Conservation (phyloP, 2,113 vertebrate genomes). For the Aphyosemion australe region DNA sequence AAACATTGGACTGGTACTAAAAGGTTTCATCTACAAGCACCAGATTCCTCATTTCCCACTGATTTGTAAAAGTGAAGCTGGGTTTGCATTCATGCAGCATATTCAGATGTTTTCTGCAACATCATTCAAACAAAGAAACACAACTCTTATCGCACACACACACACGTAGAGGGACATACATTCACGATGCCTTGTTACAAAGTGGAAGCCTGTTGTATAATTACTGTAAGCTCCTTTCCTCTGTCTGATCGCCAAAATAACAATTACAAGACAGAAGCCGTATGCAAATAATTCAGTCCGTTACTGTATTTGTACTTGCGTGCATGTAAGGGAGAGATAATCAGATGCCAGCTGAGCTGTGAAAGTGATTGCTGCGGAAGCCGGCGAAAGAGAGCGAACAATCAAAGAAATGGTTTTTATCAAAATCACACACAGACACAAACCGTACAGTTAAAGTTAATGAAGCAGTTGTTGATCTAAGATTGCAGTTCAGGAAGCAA, state of each 20-base stretch:
- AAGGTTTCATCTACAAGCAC: not conserved
- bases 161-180: conserved; percentile 23
- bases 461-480: conserved; percentile 38
- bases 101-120: conserved; percentile 23
- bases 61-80: conserved; percentile 19
- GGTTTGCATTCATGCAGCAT: conserved; percentile 15
- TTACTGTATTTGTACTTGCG: conserved; percentile 49
- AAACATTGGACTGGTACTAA: not conserved
- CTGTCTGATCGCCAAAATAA: conserved; percentile 69
- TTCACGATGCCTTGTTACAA: conserved; percentile 36
- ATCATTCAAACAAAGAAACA: conserved; percentile 28
- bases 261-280: conserved; percentile 60
- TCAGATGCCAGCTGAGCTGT: conserved; percentile 71
- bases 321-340: conserved; percentile 60
- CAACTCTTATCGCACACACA: conserved; percentile 10
- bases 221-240: conserved; percentile 51
- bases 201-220: conserved; percentile 59
- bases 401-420: conserved; percentile 57
- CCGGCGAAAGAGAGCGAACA: conserved; percentile 51
- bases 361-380: conserved; percentile 69
- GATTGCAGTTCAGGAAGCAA: conserved; percentile 46
- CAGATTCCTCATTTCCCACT: not conserved
- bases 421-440: conserved; percentile 25
- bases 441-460: conserved; percentile 31
- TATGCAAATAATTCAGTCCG: conserved; percentile 58